Evolutionary conservation across 1,140 invertebrate species (phyloP), one percentile per base, ranked within the genome.

Genomic region (Gryllus bimaculatus): DNA sequence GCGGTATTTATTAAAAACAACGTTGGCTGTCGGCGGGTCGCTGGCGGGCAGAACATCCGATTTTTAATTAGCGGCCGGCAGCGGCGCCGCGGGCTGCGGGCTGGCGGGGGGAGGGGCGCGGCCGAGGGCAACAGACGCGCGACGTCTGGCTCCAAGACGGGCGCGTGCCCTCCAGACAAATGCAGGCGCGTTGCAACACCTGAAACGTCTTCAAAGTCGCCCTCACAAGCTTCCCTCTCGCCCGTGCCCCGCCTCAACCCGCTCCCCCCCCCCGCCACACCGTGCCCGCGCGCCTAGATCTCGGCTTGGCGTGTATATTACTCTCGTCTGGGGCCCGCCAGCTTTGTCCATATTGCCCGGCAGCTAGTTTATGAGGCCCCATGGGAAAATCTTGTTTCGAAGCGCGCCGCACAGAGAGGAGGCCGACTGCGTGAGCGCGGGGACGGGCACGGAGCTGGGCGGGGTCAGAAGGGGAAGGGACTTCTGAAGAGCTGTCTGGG

Each of bases 331-430:
- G 54, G 26, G 18, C 18, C 54, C 18, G 54, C 54, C 26, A 39
- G 54, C 54, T 66, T 66, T 66, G 54, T 66, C 54, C 54, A 66
- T 66, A 66, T 66, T 13, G 54, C 54, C 54, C 54, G 54, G 54
- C 54, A 66, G 54, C n/a, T n/a, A n/a, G n/a, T n/a, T 66, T 66
- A 66, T 66, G 54, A 66, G 54, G 54, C 54, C 54, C 54, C 54
- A 66, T 18, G 54, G 54, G 54, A 7, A 66, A 66, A 66, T 66
- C 54, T 66, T 1, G 2, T 66, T 66, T 66, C 54, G 54, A n/a
- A 66, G 54, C 54, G 54, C 54, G 2, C 2, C 54, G 3, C 54
- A 13, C 26, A 39, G 26, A 18, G 54, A 66, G 54, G 54, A 13
- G 54, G 54, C n/a, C 54, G 54, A 10, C 18, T 66, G 54, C 10